These are phyloP conservation scores for Drosophila koepferae DNA, from an alignment of 2,888 invertebrate genomes.

Conservation along the genomic window DNA sequence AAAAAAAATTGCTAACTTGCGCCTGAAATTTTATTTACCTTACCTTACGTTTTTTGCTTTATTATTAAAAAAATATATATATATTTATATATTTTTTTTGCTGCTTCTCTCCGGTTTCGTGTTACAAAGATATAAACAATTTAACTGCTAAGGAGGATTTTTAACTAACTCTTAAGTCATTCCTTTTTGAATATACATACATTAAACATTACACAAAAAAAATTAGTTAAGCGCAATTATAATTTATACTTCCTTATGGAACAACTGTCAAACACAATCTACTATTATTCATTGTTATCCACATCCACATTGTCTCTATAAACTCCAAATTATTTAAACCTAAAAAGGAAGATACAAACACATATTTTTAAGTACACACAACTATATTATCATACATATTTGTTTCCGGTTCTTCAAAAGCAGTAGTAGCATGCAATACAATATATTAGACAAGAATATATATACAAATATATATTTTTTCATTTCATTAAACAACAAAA, in stretches of 20 bases:
- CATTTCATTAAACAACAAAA: conserved; percentile 34
- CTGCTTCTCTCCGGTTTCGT: conserved; percentile 56
- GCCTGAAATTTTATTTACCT: conserved; percentile 21
- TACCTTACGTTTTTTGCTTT: conserved; percentile 5
- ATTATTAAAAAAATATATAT: conserved; percentile 3
- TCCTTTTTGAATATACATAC: conserved; percentile 70
- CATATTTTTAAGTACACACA: conserved; percentile 50
- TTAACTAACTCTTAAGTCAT: conserved; percentile 81
- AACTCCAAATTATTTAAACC: conserved; percentile 47
- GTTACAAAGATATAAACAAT: conserved; percentile 45
- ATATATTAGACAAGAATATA: conserved; percentile 50
- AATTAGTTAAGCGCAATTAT: conserved; percentile 71
- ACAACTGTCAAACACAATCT: conserved; percentile 26
- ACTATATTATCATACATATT: conserved; percentile 44
- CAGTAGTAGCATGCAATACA: conserved; percentile 62
- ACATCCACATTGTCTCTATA: conserved; percentile 27
- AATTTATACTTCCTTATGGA: conserved; percentile 40
- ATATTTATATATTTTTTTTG: conserved; percentile 9
- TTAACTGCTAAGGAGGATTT: conserved; percentile 75
- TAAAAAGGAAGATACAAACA: conserved; percentile 8
- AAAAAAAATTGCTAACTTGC: conserved; percentile 28
- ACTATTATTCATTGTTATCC: conserved; percentile 68
- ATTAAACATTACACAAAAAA: conserved; percentile 29
- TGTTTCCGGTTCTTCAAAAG: conserved; percentile 59
- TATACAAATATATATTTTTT: conserved; percentile 23